Conservation (phyloP, 2,888 invertebrate genomes). For the Pammene fasciana region DNA sequence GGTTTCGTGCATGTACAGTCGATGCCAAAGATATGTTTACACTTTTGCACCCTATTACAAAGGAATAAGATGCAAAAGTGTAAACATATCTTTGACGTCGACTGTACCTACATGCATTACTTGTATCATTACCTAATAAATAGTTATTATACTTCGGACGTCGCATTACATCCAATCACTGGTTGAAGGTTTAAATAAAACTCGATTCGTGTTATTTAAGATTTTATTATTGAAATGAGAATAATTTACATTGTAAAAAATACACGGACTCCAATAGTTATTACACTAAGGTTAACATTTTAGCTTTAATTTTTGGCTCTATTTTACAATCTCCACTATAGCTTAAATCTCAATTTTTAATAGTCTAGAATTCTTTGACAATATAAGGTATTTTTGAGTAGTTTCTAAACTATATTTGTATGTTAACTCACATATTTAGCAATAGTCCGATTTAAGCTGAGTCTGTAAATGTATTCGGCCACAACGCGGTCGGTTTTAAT, state of each 20-base stretch:
- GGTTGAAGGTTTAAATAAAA: conserved; percentile 51
- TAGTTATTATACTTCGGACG: too few relatives aligned
- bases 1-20: too few relatives aligned
- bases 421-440: conserved; percentile 30
- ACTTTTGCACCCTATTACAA: too few relatives aligned
- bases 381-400: conserved; percentile 41
- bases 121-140: too few relatives aligned
- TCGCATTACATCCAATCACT: too few relatives aligned
- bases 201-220: conserved; percentile 61
- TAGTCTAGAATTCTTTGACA: conserved; percentile 47
- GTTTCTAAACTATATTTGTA: conserved; percentile 26
- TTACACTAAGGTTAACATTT: conserved; percentile 76
- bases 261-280: conserved; percentile 75
- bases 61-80: too few relatives aligned
- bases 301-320: conserved; percentile 67
- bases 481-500: background rate
- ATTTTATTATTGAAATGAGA: conserved; percentile 83
- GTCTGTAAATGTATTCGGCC: background rate
- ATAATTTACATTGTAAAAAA: conserved; percentile 84
- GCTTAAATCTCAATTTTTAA: conserved; percentile 48
- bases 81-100: too few relatives aligned
- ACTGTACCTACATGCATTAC: too few relatives aligned
- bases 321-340: conserved; percentile 64
- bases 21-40: too few relatives aligned
- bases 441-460: background rate